Percentiles rank a stretch among this genome's conserved stretches.
These are phyloP conservation scores for Dromaius novaehollandiae DNA, from an alignment of 2,113 vertebrate genomes.

Conservation along the genomic window DNA sequence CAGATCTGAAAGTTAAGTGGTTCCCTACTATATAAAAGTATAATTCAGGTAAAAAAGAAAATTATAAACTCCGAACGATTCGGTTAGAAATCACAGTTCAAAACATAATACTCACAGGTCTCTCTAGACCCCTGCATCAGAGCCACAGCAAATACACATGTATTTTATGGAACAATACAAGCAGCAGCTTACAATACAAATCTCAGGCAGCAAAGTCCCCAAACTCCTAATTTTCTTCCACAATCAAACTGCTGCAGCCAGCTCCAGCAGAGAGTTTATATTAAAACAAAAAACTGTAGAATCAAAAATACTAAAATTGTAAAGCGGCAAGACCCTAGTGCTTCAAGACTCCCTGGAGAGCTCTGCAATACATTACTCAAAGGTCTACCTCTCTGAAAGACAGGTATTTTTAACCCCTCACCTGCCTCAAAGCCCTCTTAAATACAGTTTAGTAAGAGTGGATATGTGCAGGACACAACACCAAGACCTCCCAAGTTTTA, in stretches of 20 bases:
- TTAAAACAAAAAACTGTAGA: neutral
- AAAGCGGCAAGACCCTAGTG: neutral
- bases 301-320: neutral
- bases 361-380: neutral
- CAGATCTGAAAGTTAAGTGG: neutral
- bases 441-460: neutral
- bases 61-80: neutral
- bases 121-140: neutral
- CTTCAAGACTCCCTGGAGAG: neutral
- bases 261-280: neutral
- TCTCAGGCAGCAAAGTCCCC: neutral
- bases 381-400: neutral
- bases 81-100: neutral
- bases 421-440: neutral
- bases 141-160: fast-evolving
- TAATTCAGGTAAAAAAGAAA: neutral
- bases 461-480: neutral
- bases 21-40: neutral
- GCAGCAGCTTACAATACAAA: neutral
- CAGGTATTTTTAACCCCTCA: neutral
- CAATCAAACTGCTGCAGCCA: neutral
- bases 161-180: neutral
- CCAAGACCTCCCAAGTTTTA: neutral
- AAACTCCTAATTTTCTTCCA: neutral
- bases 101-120: neutral